Evolutionary conservation across 2,888 invertebrate genomes (phyloP), one percentile per base, ranked within the genome.

Genomic region (Oscheius myriophilus): DNA sequence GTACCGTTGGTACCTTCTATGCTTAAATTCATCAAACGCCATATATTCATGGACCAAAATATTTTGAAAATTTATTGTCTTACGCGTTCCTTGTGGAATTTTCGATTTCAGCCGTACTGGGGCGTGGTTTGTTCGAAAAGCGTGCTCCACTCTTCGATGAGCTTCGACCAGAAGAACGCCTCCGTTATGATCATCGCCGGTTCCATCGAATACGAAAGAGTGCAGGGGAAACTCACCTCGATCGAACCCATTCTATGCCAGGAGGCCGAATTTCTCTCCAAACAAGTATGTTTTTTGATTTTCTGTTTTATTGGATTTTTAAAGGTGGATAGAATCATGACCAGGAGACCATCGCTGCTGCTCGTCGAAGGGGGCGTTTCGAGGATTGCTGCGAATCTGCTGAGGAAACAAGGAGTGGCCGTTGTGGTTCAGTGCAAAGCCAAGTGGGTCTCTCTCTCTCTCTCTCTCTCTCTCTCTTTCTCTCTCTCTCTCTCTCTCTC

Each of bases 61-160:
- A n/a, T n/a, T n/a, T n/a, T n/a, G n/a, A n/a, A n/a, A n/a, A n/a
- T n/a, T n/a, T n/a, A n/a, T n/a, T n/a, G n/a, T 52, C n/a, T 9
- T 25, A 9, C 53, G 3, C 53, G 9, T 53, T 18, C 16, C 53
- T 18, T 6, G 3, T 9, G 23, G 6, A 45, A 43, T 46, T 43
- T 59, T 26, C 2, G 26, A 45, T 62, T 72, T 6, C 66, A 86
- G 75, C 74, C 96, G 59, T 90, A 96, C 0, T 92, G 92, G 77
- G 97, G 97, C 0, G 92, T 95, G 0, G 94, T 95, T 9, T 94
- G 94, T 85, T 92, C 93, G 12, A 97, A 98, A 89, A 95, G 96
- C 87, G 92, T 97, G 0, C 93, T 94, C 0, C 95, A 97, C 88
- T 92, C 39, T 42, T 72, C 52, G 58, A 67, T 55, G 69, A 73